phyloP scores from a whole-genome alignment of 2,113 vertebrate genomes.

The Hyaena hyaena region DNA sequence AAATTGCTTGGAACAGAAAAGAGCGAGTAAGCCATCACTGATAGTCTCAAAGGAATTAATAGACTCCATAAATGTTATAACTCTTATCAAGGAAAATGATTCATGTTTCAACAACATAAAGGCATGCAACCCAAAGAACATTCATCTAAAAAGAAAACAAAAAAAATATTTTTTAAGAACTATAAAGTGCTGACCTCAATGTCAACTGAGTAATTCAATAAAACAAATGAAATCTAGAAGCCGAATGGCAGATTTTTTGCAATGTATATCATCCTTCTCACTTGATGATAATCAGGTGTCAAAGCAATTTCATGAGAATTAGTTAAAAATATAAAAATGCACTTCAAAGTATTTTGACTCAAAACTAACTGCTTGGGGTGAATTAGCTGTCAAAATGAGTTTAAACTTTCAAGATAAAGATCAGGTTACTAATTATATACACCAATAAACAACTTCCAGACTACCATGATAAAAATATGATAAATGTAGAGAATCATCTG shows the following conservation, averaged over 20 bases:
- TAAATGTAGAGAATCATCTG: neutral
- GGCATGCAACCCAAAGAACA: neutral
- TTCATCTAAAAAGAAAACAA: neutral
- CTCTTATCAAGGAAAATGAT: neutral
- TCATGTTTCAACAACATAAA: neutral
- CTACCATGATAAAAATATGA: neutral
- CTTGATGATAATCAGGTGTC: neutral
- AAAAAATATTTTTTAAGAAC: neutral
- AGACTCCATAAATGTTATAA: neutral
- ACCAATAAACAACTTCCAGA: neutral
- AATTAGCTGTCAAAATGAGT: neutral
- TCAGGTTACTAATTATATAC: neutral
- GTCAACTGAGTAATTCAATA: neutral
- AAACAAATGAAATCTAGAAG: conserved; percentile 43
- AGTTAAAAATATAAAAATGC: conserved; percentile 32
- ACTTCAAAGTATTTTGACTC: neutral
- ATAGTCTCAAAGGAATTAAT: neutral
- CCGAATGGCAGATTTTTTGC: neutral
- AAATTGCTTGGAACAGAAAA: neutral
- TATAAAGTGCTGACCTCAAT: conserved; percentile 16
- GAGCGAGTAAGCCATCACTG: neutral
- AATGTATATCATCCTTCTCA: neutral
- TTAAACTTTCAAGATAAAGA: neutral
- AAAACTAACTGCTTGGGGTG: neutral
- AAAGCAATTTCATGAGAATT: neutral